Conservation (phyloP, 2,888 invertebrate species). For the Pteria penguin region DNA sequence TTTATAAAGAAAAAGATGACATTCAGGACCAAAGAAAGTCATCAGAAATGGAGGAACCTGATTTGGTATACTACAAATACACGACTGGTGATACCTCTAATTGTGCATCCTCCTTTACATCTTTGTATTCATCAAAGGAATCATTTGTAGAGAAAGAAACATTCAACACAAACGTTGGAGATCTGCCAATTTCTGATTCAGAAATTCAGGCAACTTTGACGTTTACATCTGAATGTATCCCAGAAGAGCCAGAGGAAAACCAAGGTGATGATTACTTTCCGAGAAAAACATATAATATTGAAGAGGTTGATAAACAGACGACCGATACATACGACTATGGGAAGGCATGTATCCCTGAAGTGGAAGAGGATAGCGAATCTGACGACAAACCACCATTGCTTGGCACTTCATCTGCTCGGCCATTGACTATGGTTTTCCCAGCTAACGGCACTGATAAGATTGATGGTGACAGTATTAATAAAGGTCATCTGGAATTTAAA, state of each 20-base stretch:
- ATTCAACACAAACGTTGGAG: background rate
- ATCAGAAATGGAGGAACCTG: background rate
- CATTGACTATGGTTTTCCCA: conserved; percentile 31
- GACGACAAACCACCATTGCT: conserved; percentile 28
- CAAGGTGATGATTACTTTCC: background rate
- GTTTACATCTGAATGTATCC: conserved; percentile 42
- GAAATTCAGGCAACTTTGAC: conserved; percentile 5
- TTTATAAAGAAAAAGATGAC: conserved; percentile 34
- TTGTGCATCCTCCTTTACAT: background rate
- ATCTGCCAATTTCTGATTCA: conserved; percentile 12
- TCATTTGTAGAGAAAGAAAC: background rate
- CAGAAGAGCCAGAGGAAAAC: conserved; percentile 40
- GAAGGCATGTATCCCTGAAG: conserved; percentile 54
- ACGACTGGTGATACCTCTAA: background rate
- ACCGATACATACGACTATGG: background rate
- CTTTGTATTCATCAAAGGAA: conserved; percentile 1
- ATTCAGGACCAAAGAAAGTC: conserved; percentile 25
- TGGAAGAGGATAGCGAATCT: conserved; percentile 61
- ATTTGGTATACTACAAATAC: background rate
- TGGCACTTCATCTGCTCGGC: conserved; percentile 35
- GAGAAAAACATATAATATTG: background rate
- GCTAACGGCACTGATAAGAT: conserved; percentile 13
- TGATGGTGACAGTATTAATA: conserved; percentile 2
- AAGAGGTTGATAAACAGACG: background rate
- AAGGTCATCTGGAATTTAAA: background rate